Base-by-base conservation (phyloP, 2,113 vertebrate species). In the Amphilophus citrinellus region DNA sequence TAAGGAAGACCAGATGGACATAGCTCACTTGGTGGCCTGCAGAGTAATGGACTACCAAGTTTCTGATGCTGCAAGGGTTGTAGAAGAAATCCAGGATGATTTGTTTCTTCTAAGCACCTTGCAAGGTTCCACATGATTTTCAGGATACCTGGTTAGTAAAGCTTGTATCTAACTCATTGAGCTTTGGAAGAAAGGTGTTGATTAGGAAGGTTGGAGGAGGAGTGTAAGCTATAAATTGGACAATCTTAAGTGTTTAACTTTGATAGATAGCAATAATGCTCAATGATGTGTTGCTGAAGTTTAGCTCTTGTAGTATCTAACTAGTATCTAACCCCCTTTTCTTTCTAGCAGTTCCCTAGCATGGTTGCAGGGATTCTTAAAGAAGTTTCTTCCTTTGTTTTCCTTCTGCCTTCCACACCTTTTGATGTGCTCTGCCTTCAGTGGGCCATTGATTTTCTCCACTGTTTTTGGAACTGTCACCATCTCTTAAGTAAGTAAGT, bases 21-120 rank as follows among this genome's bases (percentile, higher is more conserved):
- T 56, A 35, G 56, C 8, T 24, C n/a, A 58, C n/a, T 76, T 59
- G 73, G 10, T 56, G 27, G 47, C n/a, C 56, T 35, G 17, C 56
- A 24, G 3, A 39, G 13, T 39, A 1, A 32, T 14, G 18, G 10
- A 10, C 47, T 35, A n/a, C 6, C 0, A 4, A 53, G 2, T 32
- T n/a, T 56, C 18, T 73, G 53, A 35, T 56, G 1, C 53, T 35
- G 68, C 32, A 32, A n/a, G 18, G 18, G 27, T 35, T 56, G 68
- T 13, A 73, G 53, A 73, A 73, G 47, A 73, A 56, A 73, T 73
- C 68, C n/a, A 39, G 73, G 14, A 58, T 7, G 14, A 7, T 59
- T 76, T 7, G 56, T 39, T 59, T 58, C n/a, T 76, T 58, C 39
- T 5, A 35, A 37, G n/a, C 4, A 77, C 39, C 15, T 44, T 32